Base-by-base conservation (phyloP, 2,888 invertebrate genomes). In the Platycnemis pennipes region DNA sequence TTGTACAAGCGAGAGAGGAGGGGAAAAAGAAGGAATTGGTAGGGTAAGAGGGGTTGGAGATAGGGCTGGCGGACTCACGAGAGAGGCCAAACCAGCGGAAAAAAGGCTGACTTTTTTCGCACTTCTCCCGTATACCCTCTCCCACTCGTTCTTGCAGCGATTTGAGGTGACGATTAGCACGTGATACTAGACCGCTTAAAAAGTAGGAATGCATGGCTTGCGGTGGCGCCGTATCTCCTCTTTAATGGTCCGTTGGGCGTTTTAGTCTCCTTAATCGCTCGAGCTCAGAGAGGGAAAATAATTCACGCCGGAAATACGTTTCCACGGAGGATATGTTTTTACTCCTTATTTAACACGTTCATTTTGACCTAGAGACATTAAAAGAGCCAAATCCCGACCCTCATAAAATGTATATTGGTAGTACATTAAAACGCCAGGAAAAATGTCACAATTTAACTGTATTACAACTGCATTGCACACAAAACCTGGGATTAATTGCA, bases 161-260 rank as follows among this genome's bases (percentile, higher is more conserved):
- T 91, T 91, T 63, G 63, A 91, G 91, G 44, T 13, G 42, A 26
- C 91, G 63, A 91, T 63, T 69, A 91, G 44, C 22, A 44, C 26
- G 45, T 11, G n/a, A 63, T 89, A 11, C n/a, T 91, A 26, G 26
- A 26, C 42, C 69, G 89, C 53, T 44, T 63, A 91, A 91, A 91
- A 69, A 91, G 63, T 53, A 45, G 13, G 42, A 44, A 45, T 69
- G 42, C 44, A 91, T 45, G n/a, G n/a, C 16, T 26, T 13, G 13
- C 45, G 26, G 19, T 69, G 11, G 0, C 45, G 16, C 26, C 45
- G 7, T n/a, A 45, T 46, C 46, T 69, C 16, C 44, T 37, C 26
- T 69, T 77, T 45, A 45, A 69, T 63, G 69, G 44, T 69, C 56
- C n/a, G 42, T 56, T 56, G 91, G 44, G 44, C 22, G 31, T 26